phyloP scores from a whole-genome alignment of 2,797 vertebrate species.

The Sebastes aleutianus region DNA sequence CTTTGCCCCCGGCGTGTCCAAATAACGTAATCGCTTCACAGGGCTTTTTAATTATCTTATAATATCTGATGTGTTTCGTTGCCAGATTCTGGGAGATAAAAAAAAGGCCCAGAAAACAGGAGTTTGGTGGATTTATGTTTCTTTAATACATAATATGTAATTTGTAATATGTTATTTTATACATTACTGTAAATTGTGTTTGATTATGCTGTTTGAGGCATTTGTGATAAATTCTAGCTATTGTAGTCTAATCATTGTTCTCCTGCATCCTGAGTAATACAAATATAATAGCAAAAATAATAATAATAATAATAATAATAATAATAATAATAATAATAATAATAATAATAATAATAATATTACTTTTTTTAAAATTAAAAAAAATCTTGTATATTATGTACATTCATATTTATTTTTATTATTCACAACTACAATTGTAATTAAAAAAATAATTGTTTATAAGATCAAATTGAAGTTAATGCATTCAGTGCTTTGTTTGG shows the following conservation, averaged over 20 bases:
- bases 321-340: no score
- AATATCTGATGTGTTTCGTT: slow-evolving; percentile 23
- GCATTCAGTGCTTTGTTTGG: neutral
- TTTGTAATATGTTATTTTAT: no score
- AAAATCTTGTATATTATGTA: neutral
- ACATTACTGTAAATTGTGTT: neutral
- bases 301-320: neutral
- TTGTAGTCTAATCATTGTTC: neutral
- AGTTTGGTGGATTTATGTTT: neutral
- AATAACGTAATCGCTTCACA: slow-evolving; percentile 43
- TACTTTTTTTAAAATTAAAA: neutral
- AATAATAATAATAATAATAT: no score
- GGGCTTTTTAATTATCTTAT: slow-evolving; percentile 62
- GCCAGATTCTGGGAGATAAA: neutral
- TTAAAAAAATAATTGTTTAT: neutral
- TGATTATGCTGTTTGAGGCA: neutral
- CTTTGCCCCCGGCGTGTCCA: slow-evolving; percentile 15
- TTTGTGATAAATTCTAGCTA: neutral
- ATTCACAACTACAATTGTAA: neutral
- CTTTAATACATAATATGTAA: no score
- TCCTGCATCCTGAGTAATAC: neutral
- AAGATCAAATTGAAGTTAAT: neutral
- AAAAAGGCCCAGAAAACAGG: neutral
- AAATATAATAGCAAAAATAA: neutral
- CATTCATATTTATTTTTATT: neutral